Evolutionary conservation across 2,797 vertebrate genomes (phyloP).

Genomic region (Hozukius guyotensis): DNA sequence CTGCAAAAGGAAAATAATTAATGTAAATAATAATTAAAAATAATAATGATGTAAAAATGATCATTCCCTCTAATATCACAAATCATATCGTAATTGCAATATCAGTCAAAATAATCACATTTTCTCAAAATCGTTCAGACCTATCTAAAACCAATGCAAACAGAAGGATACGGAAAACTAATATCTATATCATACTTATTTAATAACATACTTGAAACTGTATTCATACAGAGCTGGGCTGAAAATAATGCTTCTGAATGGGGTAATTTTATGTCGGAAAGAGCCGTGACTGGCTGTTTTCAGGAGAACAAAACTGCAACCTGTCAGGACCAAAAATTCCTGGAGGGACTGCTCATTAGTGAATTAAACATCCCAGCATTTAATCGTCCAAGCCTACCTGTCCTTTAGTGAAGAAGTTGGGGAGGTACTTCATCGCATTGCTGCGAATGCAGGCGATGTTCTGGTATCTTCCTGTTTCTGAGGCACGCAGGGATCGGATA

Average conservation of each 20-base stretch:
- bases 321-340: not conserved
- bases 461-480: conserved; percentile 87
- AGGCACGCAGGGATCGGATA: conserved; percentile 85
- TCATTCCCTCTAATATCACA: too few relatives aligned
- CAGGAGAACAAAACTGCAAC: not conserved
- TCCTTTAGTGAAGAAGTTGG: conserved; percentile 93
- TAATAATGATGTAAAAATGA: too few relatives aligned
- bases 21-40: too few relatives aligned
- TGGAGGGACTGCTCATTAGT: not conserved
- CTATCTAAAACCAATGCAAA: not conserved
- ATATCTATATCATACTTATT: not conserved
- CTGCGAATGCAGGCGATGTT: conserved; percentile 93
- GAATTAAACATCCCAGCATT: not conserved
- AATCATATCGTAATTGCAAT: too few relatives aligned
- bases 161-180: not conserved
- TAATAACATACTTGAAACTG: not conserved
- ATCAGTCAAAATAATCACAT: too few relatives aligned
- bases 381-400: conserved; percentile 80
- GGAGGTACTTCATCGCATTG: conserved; percentile 96
- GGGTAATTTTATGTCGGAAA: not conserved
- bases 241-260: not conserved
- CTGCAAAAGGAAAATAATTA: not conserved
- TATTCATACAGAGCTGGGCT: not conserved
- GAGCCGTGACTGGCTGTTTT: not conserved
- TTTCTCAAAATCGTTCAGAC: too few relatives aligned